Conservation (phyloP, 2,113 vertebrate species). For the pig (Sus scrofa) region T2T-Sscrofa CM000812.6:58311501-58312000, state of each 20-base stretch:
- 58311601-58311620: not conserved
- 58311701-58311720: slow-evolving; percentile 61
- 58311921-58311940: slow-evolving; percentile 80
- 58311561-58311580: not conserved
- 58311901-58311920: slow-evolving; percentile 80
- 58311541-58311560: not conserved
- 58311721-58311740: slow-evolving; percentile 62
- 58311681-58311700: not conserved
- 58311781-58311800: slow-evolving; percentile 75
- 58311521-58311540: not conserved
- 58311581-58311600: not conserved
- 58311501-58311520: not conserved
- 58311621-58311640: not conserved
- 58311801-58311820: slow-evolving; percentile 75
- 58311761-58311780: slow-evolving; percentile 69
- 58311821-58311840: slow-evolving; percentile 76
- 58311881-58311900: slow-evolving; percentile 81
- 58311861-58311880: slow-evolving; percentile 80
- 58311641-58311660: not conserved
- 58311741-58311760: slow-evolving; percentile 44
- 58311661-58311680: slow-evolving; percentile 25
- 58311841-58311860: slow-evolving; percentile 80
- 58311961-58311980: slow-evolving; percentile 77
- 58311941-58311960: slow-evolving; percentile 77
- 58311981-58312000: slow-evolving; percentile 37